Evolutionary conservation across 2,797 vertebrate genomes (phyloP), one percentile per base, ranked within the genome.

Genomic region (Triplophysa yarkandensis): DNA sequence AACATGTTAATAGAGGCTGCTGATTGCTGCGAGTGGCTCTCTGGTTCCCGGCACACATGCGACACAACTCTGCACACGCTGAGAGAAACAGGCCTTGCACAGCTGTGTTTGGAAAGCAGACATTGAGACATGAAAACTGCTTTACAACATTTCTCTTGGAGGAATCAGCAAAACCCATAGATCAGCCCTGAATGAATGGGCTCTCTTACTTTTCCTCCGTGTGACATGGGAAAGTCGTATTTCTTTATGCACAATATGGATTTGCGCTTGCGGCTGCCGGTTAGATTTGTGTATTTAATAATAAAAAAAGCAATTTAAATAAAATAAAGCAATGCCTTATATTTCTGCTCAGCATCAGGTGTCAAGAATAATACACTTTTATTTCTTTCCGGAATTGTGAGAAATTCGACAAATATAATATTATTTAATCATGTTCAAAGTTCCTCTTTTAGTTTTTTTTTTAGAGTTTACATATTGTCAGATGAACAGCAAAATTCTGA

Each of bases 141-240:
- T 88, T 90, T 89, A 79, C 89, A 86, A 89, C 86, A 87, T 92
- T 88, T 89, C 85, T 90, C 85, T 89, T 89, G 88, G 89, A 91
- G 80, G 78, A 82, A 81, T 77, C 64, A 76, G 83, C 30, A 41
- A 48, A 75, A 44, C 11, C 68, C 71, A 69, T 83, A 79, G 62
- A 79, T 81, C 74, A 83, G 66, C 54, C 36, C 70, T 25, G 68
- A 68, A 77, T 71, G 43, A 63, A 77, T 66, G 43, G 44, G 41
- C 62, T 74, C 77, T 70, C 41, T 52, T 65, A 74, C 71, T 63
- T 62, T 62, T 63, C 4, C 60, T 58, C 55, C 14, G 43, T 76
- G 46, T 74, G 79, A 77, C 73, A 63, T 66, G 62, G 67, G 61
- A 76, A 81, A 83, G 48, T 74, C 66, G 21, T 65, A 63, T 80